Base-by-base conservation (phyloP, 2,113 vertebrate species). In the Kryptolebias marmoratus region DNA sequence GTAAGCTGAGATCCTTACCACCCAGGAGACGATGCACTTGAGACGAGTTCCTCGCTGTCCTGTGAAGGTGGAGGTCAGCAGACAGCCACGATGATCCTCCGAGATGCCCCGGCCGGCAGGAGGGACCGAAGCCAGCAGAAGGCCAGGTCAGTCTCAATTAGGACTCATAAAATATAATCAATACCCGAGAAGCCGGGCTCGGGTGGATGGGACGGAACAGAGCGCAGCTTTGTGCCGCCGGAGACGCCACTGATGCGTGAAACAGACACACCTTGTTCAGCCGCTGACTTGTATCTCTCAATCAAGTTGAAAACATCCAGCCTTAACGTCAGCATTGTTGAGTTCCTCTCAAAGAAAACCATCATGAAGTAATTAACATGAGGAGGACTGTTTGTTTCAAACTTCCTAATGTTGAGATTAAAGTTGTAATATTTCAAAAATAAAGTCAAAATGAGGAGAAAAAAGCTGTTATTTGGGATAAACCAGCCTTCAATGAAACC, bases 1-100 rank as follows among this genome's bases (percentile, higher is more conserved):
- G 93, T 93, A 94, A 94, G 75, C 75, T 79, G 93, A 94, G 92
- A 91, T 75, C 68, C 63, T 45, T 93, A 83, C 93, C 93, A 94
- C 93, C 93, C 93, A 94, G 90, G 85, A 88, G 85, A 91, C 64
- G 80, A 90, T 93, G 93, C 93, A 94, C 93, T 93, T 93, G 92
- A 94, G 92, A 93, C 81, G 84, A 91, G 92, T 91, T 92, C 89
- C 87, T 91, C 90, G 93, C 89, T 84, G 91, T 94, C 93, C 89
- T 65, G 77, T 64, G 79, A 88, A 88, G 87, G 82, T 84, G 87
- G 86, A 93, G 93, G 93, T 94, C 92, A 93, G 81, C 86, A 81
- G 81, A 84, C 86, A 80, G 83, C 82, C 90, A 68, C 13, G 60
- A 79, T 68, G 87, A 87, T 88, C 76, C 52, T 77, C 73, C 31